phyloP scores from a whole-genome alignment of 2,888 invertebrate genomes.

The Thysanoteuthis rhombus region DNA sequence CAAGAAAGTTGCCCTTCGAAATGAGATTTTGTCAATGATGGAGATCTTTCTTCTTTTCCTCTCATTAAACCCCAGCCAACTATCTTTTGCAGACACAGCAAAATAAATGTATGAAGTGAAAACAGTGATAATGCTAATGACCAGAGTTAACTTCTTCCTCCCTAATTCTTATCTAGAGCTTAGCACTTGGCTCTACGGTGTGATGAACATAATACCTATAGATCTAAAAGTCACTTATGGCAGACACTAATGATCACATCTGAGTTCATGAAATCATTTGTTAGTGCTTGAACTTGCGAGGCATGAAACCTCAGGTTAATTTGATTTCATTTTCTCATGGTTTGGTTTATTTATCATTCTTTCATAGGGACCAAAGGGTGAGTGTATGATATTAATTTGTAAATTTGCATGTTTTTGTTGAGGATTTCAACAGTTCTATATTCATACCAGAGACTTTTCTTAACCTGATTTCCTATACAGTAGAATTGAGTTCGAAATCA shows the following conservation, averaged over 20 bases:
- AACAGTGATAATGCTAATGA: neutral
- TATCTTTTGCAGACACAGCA: neutral
- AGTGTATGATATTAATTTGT: neutral
- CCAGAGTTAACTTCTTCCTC: neutral
- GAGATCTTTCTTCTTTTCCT: neutral
- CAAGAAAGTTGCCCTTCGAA: neutral
- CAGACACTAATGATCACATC: neutral
- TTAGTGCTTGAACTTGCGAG: neutral
- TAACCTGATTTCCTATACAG: neutral
- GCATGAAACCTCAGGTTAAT: neutral
- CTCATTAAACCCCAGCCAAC: neutral
- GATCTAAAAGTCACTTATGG: neutral
- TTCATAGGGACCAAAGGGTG: neutral
- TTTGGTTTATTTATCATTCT: neutral
- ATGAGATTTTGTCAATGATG: neutral
- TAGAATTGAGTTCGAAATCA: too few species aligned
- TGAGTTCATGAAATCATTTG: neutral
- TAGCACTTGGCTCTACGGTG: neutral
- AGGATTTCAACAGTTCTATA: neutral
- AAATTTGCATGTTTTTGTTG: neutral
- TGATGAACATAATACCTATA: neutral
- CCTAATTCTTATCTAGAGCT: neutral
- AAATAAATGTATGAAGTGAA: neutral
- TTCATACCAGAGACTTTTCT: neutral
- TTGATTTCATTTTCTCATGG: slow-evolving; percentile 12